phyloP scores from a whole-genome alignment of 2,888 invertebrate species.

The Sympetrum striolatum region DNA sequence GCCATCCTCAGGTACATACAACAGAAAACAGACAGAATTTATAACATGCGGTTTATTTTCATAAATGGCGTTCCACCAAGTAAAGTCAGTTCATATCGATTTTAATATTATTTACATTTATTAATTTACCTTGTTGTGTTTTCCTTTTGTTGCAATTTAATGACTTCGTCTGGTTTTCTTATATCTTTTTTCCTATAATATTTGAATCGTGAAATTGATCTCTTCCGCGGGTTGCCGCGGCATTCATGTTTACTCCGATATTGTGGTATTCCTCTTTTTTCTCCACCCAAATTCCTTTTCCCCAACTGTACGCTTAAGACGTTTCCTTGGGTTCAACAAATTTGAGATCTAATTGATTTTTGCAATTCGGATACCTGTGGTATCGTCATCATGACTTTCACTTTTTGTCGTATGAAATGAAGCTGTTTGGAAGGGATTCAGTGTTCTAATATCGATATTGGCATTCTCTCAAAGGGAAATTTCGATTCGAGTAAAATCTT shows the following conservation, averaged over 20 bases:
- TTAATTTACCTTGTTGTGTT: too few relatives aligned
- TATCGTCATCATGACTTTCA: not conserved
- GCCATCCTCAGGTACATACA: too few relatives aligned
- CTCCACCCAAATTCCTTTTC: not conserved
- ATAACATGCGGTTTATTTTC: too few relatives aligned
- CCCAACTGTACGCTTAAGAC: not conserved
- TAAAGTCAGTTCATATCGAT: too few relatives aligned
- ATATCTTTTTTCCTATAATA: too few relatives aligned
- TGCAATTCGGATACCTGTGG: not conserved
- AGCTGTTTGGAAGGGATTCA: not conserved
- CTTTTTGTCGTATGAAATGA: not conserved
- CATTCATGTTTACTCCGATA: conserved; percentile 27
- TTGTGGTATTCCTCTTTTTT: not conserved
- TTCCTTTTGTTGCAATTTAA: too few relatives aligned
- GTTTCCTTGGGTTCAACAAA: not conserved
- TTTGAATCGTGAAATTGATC: not conserved
- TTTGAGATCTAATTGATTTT: not conserved
- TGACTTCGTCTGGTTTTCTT: too few relatives aligned
- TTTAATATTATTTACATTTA: too few relatives aligned
- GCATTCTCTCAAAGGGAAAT: too few relatives aligned
- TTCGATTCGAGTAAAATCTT: too few relatives aligned
- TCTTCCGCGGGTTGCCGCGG: conserved; percentile 6
- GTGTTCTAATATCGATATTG: not conserved
- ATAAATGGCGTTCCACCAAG: too few relatives aligned
- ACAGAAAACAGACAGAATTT: too few relatives aligned